Evolutionary conservation across 2,888 invertebrate species (phyloP).

Genomic region (Nephrotoma flavescens): DNA sequence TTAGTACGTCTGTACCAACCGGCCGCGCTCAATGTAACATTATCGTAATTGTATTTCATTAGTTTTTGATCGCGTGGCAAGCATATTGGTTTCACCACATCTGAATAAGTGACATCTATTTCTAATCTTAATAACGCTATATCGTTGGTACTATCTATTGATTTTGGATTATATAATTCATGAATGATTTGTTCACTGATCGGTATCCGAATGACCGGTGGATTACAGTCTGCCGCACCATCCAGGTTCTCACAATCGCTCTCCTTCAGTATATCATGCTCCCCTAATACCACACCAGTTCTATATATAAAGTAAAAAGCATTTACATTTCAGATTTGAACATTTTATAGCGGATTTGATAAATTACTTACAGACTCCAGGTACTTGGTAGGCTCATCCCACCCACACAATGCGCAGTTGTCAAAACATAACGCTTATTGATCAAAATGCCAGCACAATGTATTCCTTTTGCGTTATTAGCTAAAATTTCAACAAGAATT

Average conservation of each 20-base stretch:
- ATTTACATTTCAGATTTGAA: too few species aligned
- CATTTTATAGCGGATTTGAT: neutral
- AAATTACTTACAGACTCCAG: conserved; percentile 4
- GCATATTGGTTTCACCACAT: conserved; percentile 14
- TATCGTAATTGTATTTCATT: conserved; percentile 27
- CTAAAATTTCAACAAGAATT: conserved; percentile 18
- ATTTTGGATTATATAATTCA: conserved; percentile 42
- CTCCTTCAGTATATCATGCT: conserved; percentile 40
- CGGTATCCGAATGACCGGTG: conserved; percentile 40
- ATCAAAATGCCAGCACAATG: conserved; percentile 38
- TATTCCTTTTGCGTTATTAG: conserved; percentile 39
- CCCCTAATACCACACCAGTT: conserved; percentile 22
- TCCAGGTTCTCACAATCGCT: conserved; percentile 27
- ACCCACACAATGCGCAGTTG: conserved; percentile 35
- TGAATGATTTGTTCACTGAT: conserved; percentile 51
- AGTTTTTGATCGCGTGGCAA: conserved; percentile 32
- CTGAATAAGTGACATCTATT: conserved; percentile 37
- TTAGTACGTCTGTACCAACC: conserved; percentile 42
- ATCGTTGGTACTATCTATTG: conserved; percentile 48
- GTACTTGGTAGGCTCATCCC: conserved; percentile 25
- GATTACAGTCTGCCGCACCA: conserved; percentile 22
- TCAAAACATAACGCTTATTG: conserved; percentile 9
- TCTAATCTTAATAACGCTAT: conserved; percentile 53
- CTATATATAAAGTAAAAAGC: neutral
- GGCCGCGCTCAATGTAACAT: conserved; percentile 37